Evolutionary conservation across 2,113 vertebrate genomes (phyloP), one percentile per base, ranked within the genome.

Genomic region (Cepphus grylle): DNA sequence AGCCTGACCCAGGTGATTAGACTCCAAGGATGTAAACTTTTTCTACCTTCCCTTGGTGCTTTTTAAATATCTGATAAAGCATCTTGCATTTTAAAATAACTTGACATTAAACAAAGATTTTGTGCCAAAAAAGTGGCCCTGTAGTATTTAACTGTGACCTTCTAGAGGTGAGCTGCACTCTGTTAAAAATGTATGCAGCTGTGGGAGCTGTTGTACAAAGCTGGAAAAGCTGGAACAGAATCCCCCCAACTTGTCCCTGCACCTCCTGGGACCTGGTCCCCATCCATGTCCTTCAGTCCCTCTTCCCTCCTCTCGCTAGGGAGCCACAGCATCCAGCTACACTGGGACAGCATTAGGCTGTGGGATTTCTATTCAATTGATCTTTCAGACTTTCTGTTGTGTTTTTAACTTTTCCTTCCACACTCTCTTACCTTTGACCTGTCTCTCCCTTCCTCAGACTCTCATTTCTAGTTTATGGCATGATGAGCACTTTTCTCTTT

Each of bases 91-190:
- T 95, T 71, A 84, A 55, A 90, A 79, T 73, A 8, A 66, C 40
- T 72, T 90, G 34, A 80, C 26, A 4, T 88, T 61, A 40, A 94
- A 43, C 47, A 76, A 81, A 86, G 38, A 52, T 74, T 52, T 81
- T 91, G 92, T 96, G 95, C 86, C 76, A 90, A 90, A 93, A 94
- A 93, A 43, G 22, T 47, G 56, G 61, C 88, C 63, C 82, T 61
- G n/a, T n/a, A 76, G 40, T 81, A 69, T 91, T 94, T 81, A 92
- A 74, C 63, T 50, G 27, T 70, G 67, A 80, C 63, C 52, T 55
- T 80, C 71, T 67, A 38, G 72, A 92, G 69, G 49, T 40, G 36
- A 65, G 36, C 36, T 58, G 26, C 72, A 19, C 30, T 67, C 71
- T 47, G 4, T 62, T 84, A 63, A 66, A 94, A 93, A 81, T 58